A percentile compares a stretch with the other conserved stretches of the same genome.
Conservation (phyloP, 2,888 invertebrate genomes). For the Drosophila nigricruria region DNA sequence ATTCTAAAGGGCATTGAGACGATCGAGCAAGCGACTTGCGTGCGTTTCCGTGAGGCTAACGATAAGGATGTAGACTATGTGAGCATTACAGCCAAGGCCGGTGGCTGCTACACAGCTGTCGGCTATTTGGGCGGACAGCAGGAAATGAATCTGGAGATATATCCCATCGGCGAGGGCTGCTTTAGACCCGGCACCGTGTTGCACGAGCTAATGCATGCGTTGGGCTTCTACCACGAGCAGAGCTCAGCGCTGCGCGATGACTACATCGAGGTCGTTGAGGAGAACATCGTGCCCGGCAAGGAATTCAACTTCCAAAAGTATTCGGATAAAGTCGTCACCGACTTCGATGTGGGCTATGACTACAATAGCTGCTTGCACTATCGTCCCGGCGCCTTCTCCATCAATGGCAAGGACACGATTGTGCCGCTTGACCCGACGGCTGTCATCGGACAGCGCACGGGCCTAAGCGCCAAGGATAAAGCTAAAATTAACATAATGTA, state of each 20-base stretch:
- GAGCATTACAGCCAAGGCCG: constrained; percentile 60
- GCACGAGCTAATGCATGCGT: constrained; percentile 92
- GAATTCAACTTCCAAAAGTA: constrained; percentile 90
- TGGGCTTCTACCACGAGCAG: constrained; percentile 93
- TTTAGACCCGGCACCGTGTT: constrained; percentile 87
- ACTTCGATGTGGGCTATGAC: constrained; percentile 90
- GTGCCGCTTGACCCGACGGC: constrained; percentile 84
- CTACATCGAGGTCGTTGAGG: constrained; percentile 87
- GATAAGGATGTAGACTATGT: constrained; percentile 77
- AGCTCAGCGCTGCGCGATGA: constrained; percentile 91
- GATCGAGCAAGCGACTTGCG: constrained; percentile 90
- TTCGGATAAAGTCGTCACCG: constrained; percentile 86
- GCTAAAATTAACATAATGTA: constrained; percentile 84
- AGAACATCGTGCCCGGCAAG: constrained; percentile 86
- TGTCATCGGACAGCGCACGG: constrained; percentile 81
- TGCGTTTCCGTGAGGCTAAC: constrained; percentile 88
- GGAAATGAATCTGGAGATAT: constrained; percentile 80
- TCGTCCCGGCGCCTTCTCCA: constrained; percentile 90
- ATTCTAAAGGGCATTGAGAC: constrained; percentile 90
- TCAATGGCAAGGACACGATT: constrained; percentile 90
- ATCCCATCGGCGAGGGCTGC: constrained; percentile 81
- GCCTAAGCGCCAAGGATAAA: constrained; percentile 80
- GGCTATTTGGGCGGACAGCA: constrained; percentile 87
- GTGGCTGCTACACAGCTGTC: constrained; percentile 92
- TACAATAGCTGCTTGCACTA: constrained; percentile 93